These are phyloP conservation scores for Camptogramma bilineatum DNA, from an alignment of 2,888 invertebrate species.

Conservation along the genomic window DNA sequence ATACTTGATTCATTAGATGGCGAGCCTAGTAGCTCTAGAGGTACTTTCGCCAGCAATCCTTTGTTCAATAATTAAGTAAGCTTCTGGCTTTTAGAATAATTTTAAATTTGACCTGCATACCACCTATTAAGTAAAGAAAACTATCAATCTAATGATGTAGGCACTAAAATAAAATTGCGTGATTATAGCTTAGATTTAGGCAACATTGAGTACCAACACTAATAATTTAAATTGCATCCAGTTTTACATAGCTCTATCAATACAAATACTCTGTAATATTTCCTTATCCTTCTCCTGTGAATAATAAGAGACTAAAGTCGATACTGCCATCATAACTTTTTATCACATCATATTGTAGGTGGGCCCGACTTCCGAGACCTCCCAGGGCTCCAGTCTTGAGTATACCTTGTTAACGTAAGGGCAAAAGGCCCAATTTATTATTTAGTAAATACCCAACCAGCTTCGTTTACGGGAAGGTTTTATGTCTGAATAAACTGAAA, in stretches of 20 bases:
- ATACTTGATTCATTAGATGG: slow-evolving; percentile 28
- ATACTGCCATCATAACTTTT: no score
- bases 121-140: no score
- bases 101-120: background rate
- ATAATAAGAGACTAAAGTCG: no score
- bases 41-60: slow-evolving; percentile 28
- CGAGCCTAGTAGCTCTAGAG: background rate
- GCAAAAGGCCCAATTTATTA: background rate
- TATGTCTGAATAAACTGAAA: background rate
- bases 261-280: no score
- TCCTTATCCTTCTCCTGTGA: no score
- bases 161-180: no score
- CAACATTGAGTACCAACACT: no score
- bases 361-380: background rate
- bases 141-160: no score
- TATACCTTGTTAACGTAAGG: background rate
- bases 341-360: no score
- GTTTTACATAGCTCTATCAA: no score
- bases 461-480: background rate
- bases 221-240: no score
- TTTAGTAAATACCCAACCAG: slow-evolving; percentile 1
- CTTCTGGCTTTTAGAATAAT: background rate
- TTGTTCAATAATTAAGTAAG: slow-evolving; percentile 33
- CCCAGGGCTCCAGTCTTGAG: background rate
- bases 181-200: no score